These are phyloP conservation scores for Amiota mariae DNA, from an alignment of 2,888 invertebrate species.

Conservation along the genomic window DNA sequence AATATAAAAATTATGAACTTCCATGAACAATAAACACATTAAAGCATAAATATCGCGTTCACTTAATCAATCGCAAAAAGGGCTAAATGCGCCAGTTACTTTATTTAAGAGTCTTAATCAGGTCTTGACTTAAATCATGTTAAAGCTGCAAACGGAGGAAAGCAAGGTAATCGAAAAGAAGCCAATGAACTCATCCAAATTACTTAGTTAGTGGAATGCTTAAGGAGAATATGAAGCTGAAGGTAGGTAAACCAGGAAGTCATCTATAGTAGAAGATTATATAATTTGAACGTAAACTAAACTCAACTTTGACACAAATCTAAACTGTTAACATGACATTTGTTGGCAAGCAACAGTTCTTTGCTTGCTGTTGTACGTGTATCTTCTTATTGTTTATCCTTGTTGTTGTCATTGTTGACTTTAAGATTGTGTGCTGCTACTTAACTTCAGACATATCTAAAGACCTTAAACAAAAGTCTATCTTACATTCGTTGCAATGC, in stretches of 20 bases:
- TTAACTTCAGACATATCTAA: constrained; percentile 18
- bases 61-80: neutral
- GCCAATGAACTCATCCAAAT: too few species aligned
- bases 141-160: too few species aligned
- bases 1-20: neutral
- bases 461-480: too few species aligned
- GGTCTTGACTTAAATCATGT: too few species aligned
- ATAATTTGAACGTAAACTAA: constrained; percentile 67
- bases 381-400: neutral
- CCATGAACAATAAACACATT: neutral
- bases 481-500: too few species aligned
- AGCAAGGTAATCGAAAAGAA: too few species aligned
- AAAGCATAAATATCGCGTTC: neutral
- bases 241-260: constrained; percentile 17
- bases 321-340: constrained; percentile 66
- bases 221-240: too few species aligned
- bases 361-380: constrained; percentile 17
- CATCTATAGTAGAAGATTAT: constrained; percentile 46
- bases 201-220: too few species aligned
- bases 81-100: too few species aligned
- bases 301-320: constrained; percentile 67
- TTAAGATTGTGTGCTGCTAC: constrained; percentile 12
- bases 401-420: constrained; percentile 1
- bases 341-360: constrained; percentile 45
- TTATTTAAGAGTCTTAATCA: too few species aligned